Percentiles rank a stretch among this genome's conserved stretches.
Evolutionary conservation across 2,888 invertebrate species (phyloP).

Genomic region (Monoplex corrugatus): DNA sequence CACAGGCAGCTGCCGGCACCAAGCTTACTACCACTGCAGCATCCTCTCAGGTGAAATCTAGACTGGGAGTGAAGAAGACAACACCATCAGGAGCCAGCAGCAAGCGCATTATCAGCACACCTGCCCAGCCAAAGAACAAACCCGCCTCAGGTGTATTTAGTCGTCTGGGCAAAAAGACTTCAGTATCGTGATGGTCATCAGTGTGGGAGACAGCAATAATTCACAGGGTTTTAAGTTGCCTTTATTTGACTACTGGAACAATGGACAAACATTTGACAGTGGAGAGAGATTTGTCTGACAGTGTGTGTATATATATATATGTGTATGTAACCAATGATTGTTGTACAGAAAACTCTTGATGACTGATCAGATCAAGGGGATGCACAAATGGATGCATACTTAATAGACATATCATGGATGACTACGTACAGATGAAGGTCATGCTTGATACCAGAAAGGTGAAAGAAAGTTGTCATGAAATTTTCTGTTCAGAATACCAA

Average conservation of each 20-base stretch:
- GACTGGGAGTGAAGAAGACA: neutral
- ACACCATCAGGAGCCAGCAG: neutral
- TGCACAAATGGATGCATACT: too few species aligned
- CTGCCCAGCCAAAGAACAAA: constrained; percentile 15
- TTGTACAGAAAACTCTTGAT: neutral
- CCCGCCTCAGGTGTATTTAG: constrained; percentile 64
- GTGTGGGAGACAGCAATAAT: neutral
- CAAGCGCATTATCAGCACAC: neutral
- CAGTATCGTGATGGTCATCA: constrained; percentile 30
- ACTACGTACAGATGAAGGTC: too few species aligned
- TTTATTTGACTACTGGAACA: too few species aligned
- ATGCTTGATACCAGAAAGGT: too few species aligned
- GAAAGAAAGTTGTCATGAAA: too few species aligned
- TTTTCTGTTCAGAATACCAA: too few species aligned
- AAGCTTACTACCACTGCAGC: neutral
- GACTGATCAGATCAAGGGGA: too few species aligned
- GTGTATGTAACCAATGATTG: neutral
- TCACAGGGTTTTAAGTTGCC: neutral
- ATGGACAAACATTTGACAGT: too few species aligned
- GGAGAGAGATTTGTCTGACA: neutral
- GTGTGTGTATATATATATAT: neutral
- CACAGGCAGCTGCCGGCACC: constrained; percentile 55
- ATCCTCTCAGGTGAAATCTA: neutral
- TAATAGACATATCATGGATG: too few species aligned
- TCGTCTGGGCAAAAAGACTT: constrained; percentile 65